Evolutionary conservation across 2,113 vertebrate species (phyloP).

Genomic region (Ceyx melanurus): DNA sequence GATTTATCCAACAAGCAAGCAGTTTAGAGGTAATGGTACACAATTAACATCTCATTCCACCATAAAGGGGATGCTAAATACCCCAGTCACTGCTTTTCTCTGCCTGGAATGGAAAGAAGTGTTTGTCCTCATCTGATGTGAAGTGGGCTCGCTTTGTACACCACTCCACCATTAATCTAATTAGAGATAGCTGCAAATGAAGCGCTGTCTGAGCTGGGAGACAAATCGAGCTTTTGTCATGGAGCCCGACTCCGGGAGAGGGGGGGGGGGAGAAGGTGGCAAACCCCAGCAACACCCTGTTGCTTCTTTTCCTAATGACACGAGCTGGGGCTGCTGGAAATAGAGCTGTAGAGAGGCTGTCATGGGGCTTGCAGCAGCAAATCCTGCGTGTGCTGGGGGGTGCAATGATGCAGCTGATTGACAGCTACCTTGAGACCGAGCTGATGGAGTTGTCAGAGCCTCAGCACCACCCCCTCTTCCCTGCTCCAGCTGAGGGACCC

Average conservation of each 20-base stretch:
- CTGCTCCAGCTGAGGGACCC: no score
- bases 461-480: no score
- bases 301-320: no score
- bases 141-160: slow-evolving; percentile 87
- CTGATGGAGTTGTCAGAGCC: slow-evolving; percentile 97
- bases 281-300: no score
- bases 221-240: slow-evolving; percentile 84
- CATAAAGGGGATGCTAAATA: slow-evolving; percentile 96
- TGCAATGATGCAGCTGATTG: slow-evolving; percentile 96
- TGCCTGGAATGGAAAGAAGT: slow-evolving; percentile 91
- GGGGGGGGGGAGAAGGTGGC: no score
- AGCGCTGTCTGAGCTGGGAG: slow-evolving; percentile 83
- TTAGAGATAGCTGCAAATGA: slow-evolving; percentile 94
- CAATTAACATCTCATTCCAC: slow-evolving; percentile 99
- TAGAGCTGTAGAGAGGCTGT: slow-evolving; percentile 95
- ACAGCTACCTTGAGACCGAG: slow-evolving; percentile 96
- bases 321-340: slow-evolving; percentile 80
- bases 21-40: slow-evolving; percentile 99
- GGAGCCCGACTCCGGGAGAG: slow-evolving; percentile 72
- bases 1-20: slow-evolving; percentile 99
- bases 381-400: slow-evolving; percentile 91
- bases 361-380: slow-evolving; percentile 83
- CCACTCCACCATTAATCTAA: slow-evolving; percentile 94
- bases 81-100: slow-evolving; percentile 86
- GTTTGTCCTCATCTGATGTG: slow-evolving; percentile 93